A percentile compares a stretch with the other conserved stretches of the same genome.
Evolutionary conservation across 2,888 invertebrate genomes (phyloP).

Genomic region (Erannis defoliaria): DNA sequence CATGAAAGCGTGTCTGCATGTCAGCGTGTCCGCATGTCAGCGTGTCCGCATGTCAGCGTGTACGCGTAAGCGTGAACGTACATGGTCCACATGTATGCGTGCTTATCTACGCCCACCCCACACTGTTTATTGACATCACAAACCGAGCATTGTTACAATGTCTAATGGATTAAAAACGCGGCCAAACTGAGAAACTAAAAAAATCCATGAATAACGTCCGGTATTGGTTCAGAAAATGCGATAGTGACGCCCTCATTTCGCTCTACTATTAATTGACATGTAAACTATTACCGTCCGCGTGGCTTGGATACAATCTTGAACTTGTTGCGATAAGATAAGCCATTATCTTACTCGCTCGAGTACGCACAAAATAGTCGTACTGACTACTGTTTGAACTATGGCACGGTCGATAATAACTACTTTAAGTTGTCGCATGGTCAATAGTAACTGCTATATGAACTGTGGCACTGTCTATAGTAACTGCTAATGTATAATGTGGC

Average conservation of each 20-base stretch:
- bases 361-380: background rate
- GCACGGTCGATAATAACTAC: no score
- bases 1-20: background rate
- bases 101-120: background rate
- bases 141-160: background rate
- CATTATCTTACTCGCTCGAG: slow-evolving; percentile 23
- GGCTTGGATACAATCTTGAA: slow-evolving; percentile 6
- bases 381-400: background rate
- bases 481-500: no score
- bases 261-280: background rate
- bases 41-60: background rate
- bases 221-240: background rate
- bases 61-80: background rate
- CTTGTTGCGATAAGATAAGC: slow-evolving; percentile 8
- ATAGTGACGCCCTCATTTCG: background rate
- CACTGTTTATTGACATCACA: slow-evolving; percentile 2
- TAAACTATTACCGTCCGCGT: background rate
- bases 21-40: background rate
- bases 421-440: no score
- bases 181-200: background rate
- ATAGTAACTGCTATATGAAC: background rate
- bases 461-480: no score
- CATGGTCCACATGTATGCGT: background rate
- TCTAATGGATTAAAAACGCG: background rate
- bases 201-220: background rate